These are phyloP conservation scores for Siniperca scherzeri DNA, from an alignment of 2,797 vertebrate genomes.

Conservation along the genomic window DNA sequence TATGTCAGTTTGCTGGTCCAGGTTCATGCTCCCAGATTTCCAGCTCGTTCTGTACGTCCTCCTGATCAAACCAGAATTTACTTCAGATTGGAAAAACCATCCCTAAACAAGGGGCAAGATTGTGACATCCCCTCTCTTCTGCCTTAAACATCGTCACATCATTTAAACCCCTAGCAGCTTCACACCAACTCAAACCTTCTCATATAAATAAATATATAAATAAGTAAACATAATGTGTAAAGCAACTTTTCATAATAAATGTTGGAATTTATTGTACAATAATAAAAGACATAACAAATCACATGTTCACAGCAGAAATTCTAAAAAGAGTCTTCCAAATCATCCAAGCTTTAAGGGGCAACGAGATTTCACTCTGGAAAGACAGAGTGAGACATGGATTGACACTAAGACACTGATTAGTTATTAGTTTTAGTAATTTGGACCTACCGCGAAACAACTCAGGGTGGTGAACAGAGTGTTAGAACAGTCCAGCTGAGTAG, in stretches of 20 bases:
- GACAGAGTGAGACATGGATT: not conserved
- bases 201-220: not conserved
- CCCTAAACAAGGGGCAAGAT: not conserved
- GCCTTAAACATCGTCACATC: not conserved
- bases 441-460: not conserved
- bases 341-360: not conserved
- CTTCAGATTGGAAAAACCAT: not conserved
- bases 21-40: not conserved
- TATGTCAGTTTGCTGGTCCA: not conserved
- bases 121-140: too few relatives aligned
- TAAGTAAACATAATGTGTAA: not conserved
- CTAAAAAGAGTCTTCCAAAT: not conserved
- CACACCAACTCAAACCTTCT: not conserved
- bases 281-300: not conserved
- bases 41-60: not conserved
- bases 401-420: not conserved
- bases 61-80: not conserved
- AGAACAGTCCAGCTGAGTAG: not conserved
- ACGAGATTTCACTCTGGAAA: not conserved
- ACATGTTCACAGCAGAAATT: not conserved
- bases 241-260: not conserved
- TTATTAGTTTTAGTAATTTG: not conserved
- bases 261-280: not conserved
- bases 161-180: not conserved
- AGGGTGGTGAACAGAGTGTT: not conserved